Conservation (phyloP, 1,140 invertebrate species). For the Leptonema lineaticorne region DNA sequence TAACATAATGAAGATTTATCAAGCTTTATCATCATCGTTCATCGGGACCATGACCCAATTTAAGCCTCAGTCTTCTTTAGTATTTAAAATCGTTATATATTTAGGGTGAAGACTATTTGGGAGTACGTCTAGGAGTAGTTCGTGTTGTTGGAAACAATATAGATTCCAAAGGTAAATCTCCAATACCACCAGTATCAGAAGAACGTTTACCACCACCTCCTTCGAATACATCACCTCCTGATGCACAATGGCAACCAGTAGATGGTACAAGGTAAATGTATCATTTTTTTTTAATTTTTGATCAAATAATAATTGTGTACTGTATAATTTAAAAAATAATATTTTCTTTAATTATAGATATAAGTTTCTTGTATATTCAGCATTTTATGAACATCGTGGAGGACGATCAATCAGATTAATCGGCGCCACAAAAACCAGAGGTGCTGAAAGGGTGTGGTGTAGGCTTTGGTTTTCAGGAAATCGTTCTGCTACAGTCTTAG, state of each 20-base stretch:
- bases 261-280: conserved; percentile 50
- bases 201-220: conserved; percentile 46
- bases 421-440: conserved; percentile 82
- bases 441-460: conserved; percentile 82
- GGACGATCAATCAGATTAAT: conserved; percentile 74
- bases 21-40: too few relatives aligned
- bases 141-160: neutral
- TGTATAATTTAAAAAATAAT: neutral
- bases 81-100: conserved; percentile 1
- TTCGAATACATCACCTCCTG: conserved; percentile 49
- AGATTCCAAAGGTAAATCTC: conserved; percentile 2
- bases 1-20: too few relatives aligned
- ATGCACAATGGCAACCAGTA: conserved; percentile 55
- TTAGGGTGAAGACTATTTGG: conserved; percentile 39
- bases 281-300: neutral
- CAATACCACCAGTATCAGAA: conserved; percentile 33
- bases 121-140: conserved; percentile 25
- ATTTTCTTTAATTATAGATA: conserved; percentile 58
- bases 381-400: conserved; percentile 77
- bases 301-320: neutral
- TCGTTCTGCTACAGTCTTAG: conserved; percentile 68
- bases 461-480: conserved; percentile 74
- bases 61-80: too few relatives aligned
- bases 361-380: conserved; percentile 91
- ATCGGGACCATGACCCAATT: too few relatives aligned